Conservation (phyloP, 2,888 invertebrate genomes). For the Amiota minor region DNA sequence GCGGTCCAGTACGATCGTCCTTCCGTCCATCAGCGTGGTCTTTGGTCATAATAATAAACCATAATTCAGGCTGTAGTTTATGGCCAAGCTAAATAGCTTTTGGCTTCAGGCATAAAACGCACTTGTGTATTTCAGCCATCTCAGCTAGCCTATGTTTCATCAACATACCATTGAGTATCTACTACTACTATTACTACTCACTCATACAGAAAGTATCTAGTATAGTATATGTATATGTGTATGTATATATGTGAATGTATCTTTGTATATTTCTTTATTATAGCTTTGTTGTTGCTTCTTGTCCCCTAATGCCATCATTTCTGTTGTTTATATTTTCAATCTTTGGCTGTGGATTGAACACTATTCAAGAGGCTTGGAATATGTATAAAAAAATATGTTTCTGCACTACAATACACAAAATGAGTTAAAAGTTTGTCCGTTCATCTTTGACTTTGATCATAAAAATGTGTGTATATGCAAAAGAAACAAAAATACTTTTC, state of each 20-base stretch:
- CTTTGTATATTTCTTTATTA: too few species aligned
- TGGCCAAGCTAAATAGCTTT: constrained; percentile 58
- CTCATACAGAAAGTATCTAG: too few species aligned
- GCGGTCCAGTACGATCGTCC: constrained; percentile 14
- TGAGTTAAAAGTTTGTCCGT: constrained; percentile 24
- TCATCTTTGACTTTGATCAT: constrained; percentile 20
- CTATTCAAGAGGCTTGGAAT: too few species aligned
- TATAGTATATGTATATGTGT: too few species aligned
- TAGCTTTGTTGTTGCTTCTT: too few species aligned
- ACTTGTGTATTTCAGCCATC: constrained; percentile 54
- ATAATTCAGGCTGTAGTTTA: constrained; percentile 63
- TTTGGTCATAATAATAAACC: constrained; percentile 64
- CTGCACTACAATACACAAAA: constrained; percentile 4
- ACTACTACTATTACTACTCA: too few species aligned
- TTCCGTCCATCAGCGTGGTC: constrained; percentile 31
- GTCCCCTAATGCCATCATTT: neutral
- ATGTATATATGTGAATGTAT: too few species aligned
- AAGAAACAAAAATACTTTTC: neutral
- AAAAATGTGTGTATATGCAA: neutral
- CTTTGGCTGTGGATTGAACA: neutral
- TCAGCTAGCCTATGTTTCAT: neutral
- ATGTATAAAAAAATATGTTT: neutral
- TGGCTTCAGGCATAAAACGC: constrained; percentile 63
- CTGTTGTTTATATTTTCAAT: neutral
- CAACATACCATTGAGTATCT: neutral